Conservation (phyloP, 2,113 vertebrate species). For the Pipra filicauda region DNA sequence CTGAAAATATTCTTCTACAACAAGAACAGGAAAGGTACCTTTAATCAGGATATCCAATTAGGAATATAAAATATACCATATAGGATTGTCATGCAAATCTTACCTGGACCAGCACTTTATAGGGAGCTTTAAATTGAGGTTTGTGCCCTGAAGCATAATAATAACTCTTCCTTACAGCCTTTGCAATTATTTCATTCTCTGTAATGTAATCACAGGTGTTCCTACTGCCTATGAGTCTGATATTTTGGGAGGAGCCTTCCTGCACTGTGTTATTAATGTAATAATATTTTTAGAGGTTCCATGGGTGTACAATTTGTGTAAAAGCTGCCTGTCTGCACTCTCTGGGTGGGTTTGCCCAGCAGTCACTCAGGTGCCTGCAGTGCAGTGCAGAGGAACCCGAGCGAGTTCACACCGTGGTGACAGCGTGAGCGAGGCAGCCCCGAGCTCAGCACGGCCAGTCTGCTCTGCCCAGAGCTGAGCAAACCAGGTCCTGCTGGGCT, state of each 20-base stretch:
- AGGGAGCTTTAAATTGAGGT: not conserved
- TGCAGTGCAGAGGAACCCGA: not conserved
- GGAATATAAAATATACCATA: not conserved
- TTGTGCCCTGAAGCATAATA: not conserved
- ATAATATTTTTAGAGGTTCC: not conserved
- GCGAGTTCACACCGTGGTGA: not conserved
- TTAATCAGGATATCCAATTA: not conserved
- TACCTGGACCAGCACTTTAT: not conserved
- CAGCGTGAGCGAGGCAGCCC: not conserved
- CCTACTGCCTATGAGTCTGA: not conserved
- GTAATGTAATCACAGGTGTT: not conserved
- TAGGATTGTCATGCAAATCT: not conserved
- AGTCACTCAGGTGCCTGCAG: slow-evolving; percentile 16
- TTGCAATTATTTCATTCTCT: not conserved
- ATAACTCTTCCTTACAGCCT: not conserved
- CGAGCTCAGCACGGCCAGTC: slow-evolving; percentile 6
- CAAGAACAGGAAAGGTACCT: not conserved
- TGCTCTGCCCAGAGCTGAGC: slow-evolving; percentile 10
- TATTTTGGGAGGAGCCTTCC: not conserved
- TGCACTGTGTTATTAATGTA: not conserved
- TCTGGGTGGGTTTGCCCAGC: not conserved
- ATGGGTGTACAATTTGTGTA: not conserved
- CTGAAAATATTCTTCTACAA: not conserved
- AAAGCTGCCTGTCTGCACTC: not conserved
- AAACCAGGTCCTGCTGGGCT: slow-evolving; percentile 31